Percentiles rank a stretch among this genome's conserved stretches.
phyloP scores from a whole-genome alignment of 1,140 invertebrate genomes.

The Stegodyphus dumicola region DNA sequence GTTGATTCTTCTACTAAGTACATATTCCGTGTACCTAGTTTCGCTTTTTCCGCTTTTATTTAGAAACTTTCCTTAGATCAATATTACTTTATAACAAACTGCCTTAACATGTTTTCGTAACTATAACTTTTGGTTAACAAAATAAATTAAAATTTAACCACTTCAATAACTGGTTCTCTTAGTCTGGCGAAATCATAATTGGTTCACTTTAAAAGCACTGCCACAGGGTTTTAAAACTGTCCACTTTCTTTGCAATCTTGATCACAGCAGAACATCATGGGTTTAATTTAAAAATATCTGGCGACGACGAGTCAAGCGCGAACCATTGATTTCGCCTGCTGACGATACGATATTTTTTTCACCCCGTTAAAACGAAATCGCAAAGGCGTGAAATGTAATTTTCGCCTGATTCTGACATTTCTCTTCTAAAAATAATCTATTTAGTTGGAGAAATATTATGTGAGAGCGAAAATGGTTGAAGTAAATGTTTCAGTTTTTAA shows the following conservation, averaged over 20 bases:
- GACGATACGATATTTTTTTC: not conserved
- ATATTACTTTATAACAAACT: too few species aligned
- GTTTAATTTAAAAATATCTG: not conserved
- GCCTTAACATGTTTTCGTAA: too few species aligned
- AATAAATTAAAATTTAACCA: too few species aligned
- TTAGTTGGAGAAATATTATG: not conserved
- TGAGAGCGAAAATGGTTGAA: not conserved
- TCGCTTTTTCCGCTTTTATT: too few species aligned
- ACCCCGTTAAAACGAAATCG: not conserved
- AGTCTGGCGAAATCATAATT: too few species aligned
- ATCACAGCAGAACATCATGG: not conserved
- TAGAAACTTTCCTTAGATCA: too few species aligned
- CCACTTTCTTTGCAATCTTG: not conserved
- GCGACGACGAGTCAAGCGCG: not conserved
- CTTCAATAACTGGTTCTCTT: too few species aligned
- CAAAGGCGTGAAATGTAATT: constrained; percentile 17
- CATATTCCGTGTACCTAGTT: too few species aligned
- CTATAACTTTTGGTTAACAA: too few species aligned
- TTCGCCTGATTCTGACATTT: constrained; percentile 24
- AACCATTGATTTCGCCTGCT: constrained; percentile 2
- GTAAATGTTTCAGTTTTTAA: too few species aligned
- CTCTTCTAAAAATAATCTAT: constrained; percentile 22
- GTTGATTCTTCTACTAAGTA: too few species aligned
- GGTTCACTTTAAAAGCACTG: too few species aligned
- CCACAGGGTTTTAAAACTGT: not conserved